phyloP scores from a whole-genome alignment of 1,140 invertebrate species.

The Orchesella cincta region DNA sequence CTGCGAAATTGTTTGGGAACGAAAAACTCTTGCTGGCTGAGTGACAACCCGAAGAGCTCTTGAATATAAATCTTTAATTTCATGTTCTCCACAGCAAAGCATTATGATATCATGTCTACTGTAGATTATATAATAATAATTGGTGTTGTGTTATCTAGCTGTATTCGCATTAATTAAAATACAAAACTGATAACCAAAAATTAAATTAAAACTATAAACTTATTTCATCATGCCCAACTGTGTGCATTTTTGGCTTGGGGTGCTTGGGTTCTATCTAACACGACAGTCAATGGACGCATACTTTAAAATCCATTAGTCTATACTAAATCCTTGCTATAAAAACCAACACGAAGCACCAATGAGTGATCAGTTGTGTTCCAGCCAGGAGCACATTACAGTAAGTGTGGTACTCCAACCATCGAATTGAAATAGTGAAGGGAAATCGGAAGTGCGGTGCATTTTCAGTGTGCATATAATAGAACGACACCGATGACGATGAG shows the following conservation, averaged over 20 bases:
- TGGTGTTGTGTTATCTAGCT: background rate
- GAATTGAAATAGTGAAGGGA: background rate
- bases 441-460: background rate
- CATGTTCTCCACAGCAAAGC: too few species aligned
- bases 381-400: background rate
- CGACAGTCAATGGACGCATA: background rate
- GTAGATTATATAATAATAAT: too few species aligned
- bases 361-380: background rate
- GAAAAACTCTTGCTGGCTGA: background rate
- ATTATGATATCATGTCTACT: too few species aligned
- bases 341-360: background rate
- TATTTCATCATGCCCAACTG: background rate
- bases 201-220: background rate
- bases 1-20: background rate
- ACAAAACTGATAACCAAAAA: background rate
- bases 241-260: background rate
- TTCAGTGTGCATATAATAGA: background rate
- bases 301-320: background rate
- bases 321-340: background rate
- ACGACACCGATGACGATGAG: background rate
- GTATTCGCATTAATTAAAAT: background rate
- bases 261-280: background rate
- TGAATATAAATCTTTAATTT: background rate
- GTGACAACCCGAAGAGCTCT: background rate
- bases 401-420: background rate